phyloP scores from a whole-genome alignment of 2,888 invertebrate species.

The Autographa gamma region DNA sequence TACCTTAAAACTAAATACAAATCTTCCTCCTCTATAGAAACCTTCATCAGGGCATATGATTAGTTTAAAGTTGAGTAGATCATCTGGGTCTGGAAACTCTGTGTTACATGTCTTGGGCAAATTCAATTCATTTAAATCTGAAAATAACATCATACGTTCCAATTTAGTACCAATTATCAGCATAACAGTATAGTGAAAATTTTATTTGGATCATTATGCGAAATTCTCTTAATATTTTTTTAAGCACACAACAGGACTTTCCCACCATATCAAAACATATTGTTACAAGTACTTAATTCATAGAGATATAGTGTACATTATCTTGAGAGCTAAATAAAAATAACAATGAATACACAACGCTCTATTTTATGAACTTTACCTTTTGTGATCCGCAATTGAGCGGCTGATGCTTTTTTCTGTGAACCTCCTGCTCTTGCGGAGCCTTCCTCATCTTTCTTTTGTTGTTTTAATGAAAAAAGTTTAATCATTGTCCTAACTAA shows the following conservation, averaged over 20 bases:
- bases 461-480: conserved; percentile 99
- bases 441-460: conserved; percentile 98
- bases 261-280: neutral
- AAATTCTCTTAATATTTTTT: neutral
- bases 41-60: conserved; percentile 99
- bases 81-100: conserved; percentile 98
- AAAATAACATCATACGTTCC: conserved; percentile 62
- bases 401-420: conserved; percentile 98
- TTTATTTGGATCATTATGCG: conserved; percentile 7
- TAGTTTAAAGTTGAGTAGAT: conserved; percentile 98
- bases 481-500: conserved; percentile 95
- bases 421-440: conserved; percentile 90
- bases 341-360: conserved; percentile 47
- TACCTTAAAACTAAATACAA: conserved; percentile 98
- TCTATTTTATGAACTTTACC: conserved; percentile 87
- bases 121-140: conserved; percentile 99
- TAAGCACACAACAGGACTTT: neutral
- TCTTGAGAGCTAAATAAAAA: conserved; percentile 25
- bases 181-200: conserved; percentile 7
- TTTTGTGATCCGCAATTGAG: conserved; percentile 99
- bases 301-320: neutral
- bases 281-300: neutral
- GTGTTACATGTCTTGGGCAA: conserved; percentile 98
- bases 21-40: conserved; percentile 97
- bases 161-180: conserved; percentile 2